phyloP scores from a whole-genome alignment of 2,113 vertebrate species.

The Antennarius striatus region DNA sequence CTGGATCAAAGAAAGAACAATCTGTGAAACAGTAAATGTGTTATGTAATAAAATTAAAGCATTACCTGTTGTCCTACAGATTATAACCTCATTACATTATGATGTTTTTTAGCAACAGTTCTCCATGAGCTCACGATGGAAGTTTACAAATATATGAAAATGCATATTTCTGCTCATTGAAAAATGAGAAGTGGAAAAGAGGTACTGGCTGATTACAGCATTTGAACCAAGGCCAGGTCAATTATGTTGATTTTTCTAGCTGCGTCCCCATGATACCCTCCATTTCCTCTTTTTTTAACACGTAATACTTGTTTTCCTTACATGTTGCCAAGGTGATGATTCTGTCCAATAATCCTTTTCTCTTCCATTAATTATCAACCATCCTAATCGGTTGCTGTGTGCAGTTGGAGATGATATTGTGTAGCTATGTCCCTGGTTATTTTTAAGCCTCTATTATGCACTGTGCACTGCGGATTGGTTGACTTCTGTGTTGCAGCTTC shows the following conservation, averaged over 20 bases:
- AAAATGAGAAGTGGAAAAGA: background rate
- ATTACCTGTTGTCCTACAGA: background rate
- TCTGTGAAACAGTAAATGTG: background rate
- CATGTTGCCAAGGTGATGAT: background rate
- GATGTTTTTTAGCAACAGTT: background rate
- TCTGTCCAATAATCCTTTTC: background rate
- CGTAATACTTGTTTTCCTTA: background rate
- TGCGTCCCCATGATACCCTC: background rate
- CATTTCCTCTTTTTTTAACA: background rate
- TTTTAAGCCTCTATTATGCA: constrained; percentile 32
- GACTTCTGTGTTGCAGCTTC: constrained; percentile 50
- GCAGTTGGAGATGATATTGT: constrained; percentile 15
- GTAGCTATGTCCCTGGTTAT: constrained; percentile 49
- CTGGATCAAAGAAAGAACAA: background rate
- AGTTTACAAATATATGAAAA: background rate
- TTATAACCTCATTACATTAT: constrained; percentile 5
- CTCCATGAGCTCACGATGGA: background rate
- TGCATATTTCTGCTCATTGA: background rate
- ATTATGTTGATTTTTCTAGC: background rate
- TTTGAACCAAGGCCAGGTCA: background rate
- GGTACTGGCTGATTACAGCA: background rate
- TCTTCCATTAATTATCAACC: constrained; percentile 2
- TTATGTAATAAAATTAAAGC: background rate
- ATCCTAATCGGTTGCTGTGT: constrained; percentile 1
- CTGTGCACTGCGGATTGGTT: constrained; percentile 19